Percentiles rank a stretch among this genome's conserved stretches.
phyloP scores from a whole-genome alignment of 2,797 vertebrate genomes.

The Otolemur crassicaudatus region DNA sequence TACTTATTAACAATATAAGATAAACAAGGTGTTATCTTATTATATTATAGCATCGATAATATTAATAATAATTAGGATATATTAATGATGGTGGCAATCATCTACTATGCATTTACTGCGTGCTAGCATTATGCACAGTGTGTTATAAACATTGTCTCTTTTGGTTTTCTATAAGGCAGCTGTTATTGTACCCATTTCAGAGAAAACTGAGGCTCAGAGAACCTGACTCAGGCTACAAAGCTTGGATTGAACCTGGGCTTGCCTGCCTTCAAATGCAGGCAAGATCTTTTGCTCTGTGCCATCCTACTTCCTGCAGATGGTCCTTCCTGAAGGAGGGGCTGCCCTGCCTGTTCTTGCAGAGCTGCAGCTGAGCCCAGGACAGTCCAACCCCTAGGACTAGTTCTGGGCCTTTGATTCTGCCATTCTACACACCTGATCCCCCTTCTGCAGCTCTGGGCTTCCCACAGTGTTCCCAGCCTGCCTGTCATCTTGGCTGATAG shows the following conservation, averaged over 20 bases:
- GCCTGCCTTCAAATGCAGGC: background rate
- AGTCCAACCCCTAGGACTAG: background rate
- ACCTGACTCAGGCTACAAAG: background rate
- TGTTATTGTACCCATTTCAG: background rate
- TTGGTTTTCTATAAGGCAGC: background rate
- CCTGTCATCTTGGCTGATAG: background rate
- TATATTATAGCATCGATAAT: background rate
- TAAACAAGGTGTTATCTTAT: background rate
- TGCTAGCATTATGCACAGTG: background rate
- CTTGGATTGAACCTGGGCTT: background rate
- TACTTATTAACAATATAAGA: constrained; percentile 7
- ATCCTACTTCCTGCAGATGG: background rate
- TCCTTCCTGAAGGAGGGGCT: background rate
- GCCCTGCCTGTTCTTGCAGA: background rate
- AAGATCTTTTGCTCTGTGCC: background rate
- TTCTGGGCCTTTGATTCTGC: background rate
- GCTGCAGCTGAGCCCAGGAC: background rate
- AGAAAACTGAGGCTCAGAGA: constrained; percentile 21
- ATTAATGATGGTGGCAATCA: background rate
- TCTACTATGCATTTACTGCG: background rate
- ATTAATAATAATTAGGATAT: background rate
- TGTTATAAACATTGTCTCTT: background rate
- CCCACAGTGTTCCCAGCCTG: background rate
- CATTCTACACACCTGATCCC: too few relatives aligned
- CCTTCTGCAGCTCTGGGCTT: background rate